A percentile compares a stretch with the other conserved stretches of the same genome.
These are phyloP conservation scores for Polydrusus pterygomalis DNA, from an alignment of 2,888 invertebrate species.

Conservation along the genomic window DNA sequence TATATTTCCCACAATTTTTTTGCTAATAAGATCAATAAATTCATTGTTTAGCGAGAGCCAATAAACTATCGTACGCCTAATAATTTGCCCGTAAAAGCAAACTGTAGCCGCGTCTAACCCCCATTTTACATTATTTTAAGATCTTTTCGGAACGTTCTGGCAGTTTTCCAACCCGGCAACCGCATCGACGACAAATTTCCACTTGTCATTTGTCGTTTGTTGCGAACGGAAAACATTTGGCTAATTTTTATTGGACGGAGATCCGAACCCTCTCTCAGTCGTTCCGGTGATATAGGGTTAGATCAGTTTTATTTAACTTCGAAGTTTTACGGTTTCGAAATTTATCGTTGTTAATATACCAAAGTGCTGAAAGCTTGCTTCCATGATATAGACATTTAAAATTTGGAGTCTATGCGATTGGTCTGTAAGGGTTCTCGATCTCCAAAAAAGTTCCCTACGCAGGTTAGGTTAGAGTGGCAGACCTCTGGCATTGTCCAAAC, in stretches of 20 bases:
- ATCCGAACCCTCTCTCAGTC: no score
- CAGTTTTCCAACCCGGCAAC: constrained; percentile 25
- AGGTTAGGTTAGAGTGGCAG: no score
- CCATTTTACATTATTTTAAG: constrained; percentile 44
- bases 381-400: neutral
- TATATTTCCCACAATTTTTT: no score
- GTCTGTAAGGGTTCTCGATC: no score
- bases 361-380: neutral
- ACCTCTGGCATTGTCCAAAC: no score
- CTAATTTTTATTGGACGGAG: constrained; percentile 5
- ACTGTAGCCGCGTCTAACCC: constrained; percentile 42
- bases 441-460: no score
- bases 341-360: neutral
- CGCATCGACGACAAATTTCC: constrained; percentile 17
- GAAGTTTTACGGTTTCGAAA: neutral
- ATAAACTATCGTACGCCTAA: constrained; percentile 43
- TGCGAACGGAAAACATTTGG: neutral
- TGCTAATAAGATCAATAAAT: no score
- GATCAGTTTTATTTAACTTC: no score
- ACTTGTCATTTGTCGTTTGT: neutral
- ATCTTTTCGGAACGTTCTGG: constrained; percentile 31
- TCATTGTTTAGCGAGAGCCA: no score
- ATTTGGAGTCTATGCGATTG: neutral
- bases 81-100: constrained; percentile 42
- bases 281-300: no score